Evolutionary conservation across 2,797 vertebrate genomes (phyloP).

Genomic region (Eupleurogrammus muticus): DNA sequence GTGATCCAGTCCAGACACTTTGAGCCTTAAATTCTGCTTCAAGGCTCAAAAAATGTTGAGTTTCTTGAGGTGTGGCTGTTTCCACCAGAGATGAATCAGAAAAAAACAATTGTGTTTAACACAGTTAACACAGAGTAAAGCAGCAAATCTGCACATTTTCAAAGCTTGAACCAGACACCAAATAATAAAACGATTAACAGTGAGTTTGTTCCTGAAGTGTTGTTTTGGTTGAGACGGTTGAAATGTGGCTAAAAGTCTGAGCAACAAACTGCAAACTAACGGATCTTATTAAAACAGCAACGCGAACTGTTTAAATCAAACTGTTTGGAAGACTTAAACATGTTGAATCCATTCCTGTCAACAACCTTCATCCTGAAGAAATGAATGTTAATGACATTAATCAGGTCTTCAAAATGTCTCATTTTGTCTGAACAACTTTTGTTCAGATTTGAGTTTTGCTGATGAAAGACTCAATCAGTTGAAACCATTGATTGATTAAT

Average conservation of each 20-base stretch:
- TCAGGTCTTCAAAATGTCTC: too few species aligned
- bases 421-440: too few species aligned
- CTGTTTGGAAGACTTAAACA: background rate
- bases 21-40: too few species aligned
- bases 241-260: conserved; percentile 53
- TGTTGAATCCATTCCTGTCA: too few species aligned
- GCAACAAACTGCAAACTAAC: conserved; percentile 46
- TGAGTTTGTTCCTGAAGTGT: conserved; percentile 53
- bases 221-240: conserved; percentile 43
- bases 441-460: too few species aligned
- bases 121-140: conserved; percentile 3
- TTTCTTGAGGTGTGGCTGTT: background rate
- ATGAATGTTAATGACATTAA: too few species aligned
- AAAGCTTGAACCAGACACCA: background rate
- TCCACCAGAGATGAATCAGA: background rate
- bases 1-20: too few species aligned
- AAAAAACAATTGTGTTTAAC: background rate
- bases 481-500: too few species aligned
- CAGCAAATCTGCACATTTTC: background rate
- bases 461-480: too few species aligned
- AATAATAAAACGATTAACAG: conserved; percentile 25
- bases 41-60: too few species aligned
- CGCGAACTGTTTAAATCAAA: background rate
- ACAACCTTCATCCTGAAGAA: too few species aligned
- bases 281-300: background rate